Evolutionary conservation across 53 echinoderm and acorn worm species (phyloP), one percentile per base, ranked within the genome.

Genomic region (Arbacia lixula): DNA sequence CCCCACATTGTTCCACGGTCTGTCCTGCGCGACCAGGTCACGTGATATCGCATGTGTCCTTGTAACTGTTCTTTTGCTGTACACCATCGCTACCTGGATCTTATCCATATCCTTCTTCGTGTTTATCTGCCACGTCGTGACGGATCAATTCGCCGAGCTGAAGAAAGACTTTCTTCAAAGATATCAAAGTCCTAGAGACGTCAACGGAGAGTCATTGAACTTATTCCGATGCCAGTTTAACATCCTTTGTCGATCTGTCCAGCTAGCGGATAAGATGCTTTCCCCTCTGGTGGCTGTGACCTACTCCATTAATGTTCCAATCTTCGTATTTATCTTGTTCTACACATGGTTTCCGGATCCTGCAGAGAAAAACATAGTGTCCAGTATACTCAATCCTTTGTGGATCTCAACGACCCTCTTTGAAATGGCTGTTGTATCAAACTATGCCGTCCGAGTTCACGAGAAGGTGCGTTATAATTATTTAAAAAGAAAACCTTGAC

Each of bases 221-320:
- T 76, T 56, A 20, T 56, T 34, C 39, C 76, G 76, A n/a, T 39
- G 57, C 20, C 76, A 14, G 0, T 39, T 22, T 35, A 26, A 22
- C 27, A 6, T 30, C 37, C 35, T 76, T 1, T 76, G 76, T 36
- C 56, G 26, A 4, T 76, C 57, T 9, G 55, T 76, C 5, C 55
- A 76, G 39, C 36, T 56, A 3, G 76, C 76, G 11, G 76, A 76
- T 39, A 12, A 33, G 10, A 36, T 56, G 34, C 76, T 76, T 10
- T 76, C 76, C 1, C 76, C 76, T 0, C 31, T 55, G 19, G 55
- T 24, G 19, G 76, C 76, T 26, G 36, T 37, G 76, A 56, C 54
- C n/a, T 76, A 76, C 25, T 2, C 10, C 12, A 19, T 39, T 1
- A 1, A 0, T 6, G 5, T 76, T 36, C 38, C 56, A 17, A 55